Base-by-base conservation (phyloP, 1,140 invertebrate species). In the Meloidogyne floridensis region DNA sequence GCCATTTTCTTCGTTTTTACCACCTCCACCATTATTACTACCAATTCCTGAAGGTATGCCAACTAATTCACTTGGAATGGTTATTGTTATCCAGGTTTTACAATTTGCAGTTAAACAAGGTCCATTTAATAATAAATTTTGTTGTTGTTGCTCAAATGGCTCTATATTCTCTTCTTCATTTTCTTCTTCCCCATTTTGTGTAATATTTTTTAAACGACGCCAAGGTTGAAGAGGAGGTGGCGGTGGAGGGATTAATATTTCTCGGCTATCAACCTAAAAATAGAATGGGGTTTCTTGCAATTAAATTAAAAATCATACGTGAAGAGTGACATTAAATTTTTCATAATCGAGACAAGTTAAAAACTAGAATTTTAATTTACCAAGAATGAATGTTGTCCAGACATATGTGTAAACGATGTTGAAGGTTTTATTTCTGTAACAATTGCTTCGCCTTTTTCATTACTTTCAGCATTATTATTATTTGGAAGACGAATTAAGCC, bases 41-140 rank as follows among this genome's bases (percentile, higher is more conserved):
- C 65, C 65, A 53, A 51, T 72, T 53, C 80, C 53, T 72, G 54
- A 42, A n/a, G 56, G 75, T 71, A 80, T 18, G 20, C 71, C 72
- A 43, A 77, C 80, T 70, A 80, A 56, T 69, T 82, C 77, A 53
- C 74, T 78, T 9, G 81, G 81, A 42, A 82, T 82, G 0, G 81
- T 82, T 43, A 82, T 82, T 18, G 81, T 82, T 7, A 82, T 82
- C 81, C 81, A 82, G 10, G 81, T 82, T 71, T 71, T 51, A 54
- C 81, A 82, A 20, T 75, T 81, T 56, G 81, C 51, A 56, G 81
- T 80, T 20, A 80, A 20, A 73, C 81, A 82, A 18, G 80, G 75
- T 43, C 75, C 75, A 4, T 65, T 65, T 65, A 65, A 18, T 18
- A 65, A 65, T n/a, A 65, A 47, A 47, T 47, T 47, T 47, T 47